phyloP scores from a whole-genome alignment of 2,113 vertebrate species.

The Hippocampus guttulatus region DNA sequence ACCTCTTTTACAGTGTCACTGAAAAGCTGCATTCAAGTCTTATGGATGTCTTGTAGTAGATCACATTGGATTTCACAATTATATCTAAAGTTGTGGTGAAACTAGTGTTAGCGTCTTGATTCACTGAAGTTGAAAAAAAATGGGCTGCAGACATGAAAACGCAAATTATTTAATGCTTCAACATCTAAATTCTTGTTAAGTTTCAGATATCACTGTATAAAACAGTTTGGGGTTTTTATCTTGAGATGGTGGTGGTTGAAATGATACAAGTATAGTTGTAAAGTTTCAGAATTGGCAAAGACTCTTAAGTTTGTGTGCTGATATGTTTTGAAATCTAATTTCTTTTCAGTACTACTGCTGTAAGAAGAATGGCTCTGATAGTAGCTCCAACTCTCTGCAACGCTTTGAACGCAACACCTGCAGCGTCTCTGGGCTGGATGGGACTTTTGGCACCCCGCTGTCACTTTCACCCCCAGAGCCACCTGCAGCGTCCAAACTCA shows the following conservation, averaged over 20 bases:
- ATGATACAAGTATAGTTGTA: background rate
- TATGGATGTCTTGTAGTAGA: background rate
- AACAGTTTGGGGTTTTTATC: background rate
- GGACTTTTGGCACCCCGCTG: constrained; percentile 63
- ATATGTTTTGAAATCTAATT: background rate
- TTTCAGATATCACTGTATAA: too few species aligned
- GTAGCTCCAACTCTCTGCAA: constrained; percentile 72
- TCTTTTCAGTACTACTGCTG: constrained; percentile 92
- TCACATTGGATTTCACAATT: background rate
- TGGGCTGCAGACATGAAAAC: too few species aligned
- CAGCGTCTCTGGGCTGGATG: constrained; percentile 75
- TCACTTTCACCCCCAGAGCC: constrained; percentile 65
- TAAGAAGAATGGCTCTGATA: constrained; percentile 89
- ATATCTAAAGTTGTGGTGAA: background rate
- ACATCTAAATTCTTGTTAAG: too few species aligned
- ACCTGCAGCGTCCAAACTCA: constrained; percentile 31
- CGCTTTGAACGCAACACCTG: constrained; percentile 85
- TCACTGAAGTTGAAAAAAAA: background rate
- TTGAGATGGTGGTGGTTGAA: background rate
- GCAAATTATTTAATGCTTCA: too few species aligned
- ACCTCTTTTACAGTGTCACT: background rate
- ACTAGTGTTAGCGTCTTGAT: background rate
- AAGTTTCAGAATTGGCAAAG: background rate
- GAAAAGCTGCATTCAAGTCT: background rate
- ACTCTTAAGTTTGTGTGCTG: background rate